These are phyloP conservation scores for Aricia artaxerxes DNA, from an alignment of 2,888 invertebrate species.

Conservation along the genomic window DNA sequence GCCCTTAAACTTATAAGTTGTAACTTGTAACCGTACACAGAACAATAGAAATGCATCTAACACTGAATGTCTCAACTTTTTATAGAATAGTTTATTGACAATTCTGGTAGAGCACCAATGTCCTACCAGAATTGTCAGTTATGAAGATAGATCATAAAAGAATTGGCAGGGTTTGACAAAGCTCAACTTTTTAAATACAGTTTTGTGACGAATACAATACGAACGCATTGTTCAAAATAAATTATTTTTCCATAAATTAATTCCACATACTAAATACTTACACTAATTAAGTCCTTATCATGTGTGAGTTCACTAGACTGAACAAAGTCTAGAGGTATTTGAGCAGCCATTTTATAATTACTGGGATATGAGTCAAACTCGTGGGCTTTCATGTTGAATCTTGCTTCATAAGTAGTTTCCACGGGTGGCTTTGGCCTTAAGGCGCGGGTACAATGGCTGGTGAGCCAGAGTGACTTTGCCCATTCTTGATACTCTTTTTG, in stretches of 20 bases:
- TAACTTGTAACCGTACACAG: too few relatives aligned
- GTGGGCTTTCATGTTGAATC: constrained; percentile 53
- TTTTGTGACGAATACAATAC: too few relatives aligned
- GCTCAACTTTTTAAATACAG: too few relatives aligned
- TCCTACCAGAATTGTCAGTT: too few relatives aligned
- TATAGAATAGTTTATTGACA: too few relatives aligned
- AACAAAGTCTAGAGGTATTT: constrained; percentile 54
- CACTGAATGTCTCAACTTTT: too few relatives aligned
- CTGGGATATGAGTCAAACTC: constrained; percentile 55
- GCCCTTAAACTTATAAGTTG: too few relatives aligned
- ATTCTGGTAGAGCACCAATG: too few relatives aligned
- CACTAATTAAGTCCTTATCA: constrained; percentile 54
- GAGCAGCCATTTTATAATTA: constrained; percentile 57
- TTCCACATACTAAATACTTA: constrained; percentile 47
- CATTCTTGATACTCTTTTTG: constrained; percentile 64
- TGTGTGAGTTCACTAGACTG: constrained; percentile 48
- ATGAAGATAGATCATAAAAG: too few relatives aligned
- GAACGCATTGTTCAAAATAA: too few relatives aligned
- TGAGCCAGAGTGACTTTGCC: constrained; percentile 61
- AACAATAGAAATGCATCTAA: too few relatives aligned
- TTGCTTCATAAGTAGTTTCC: constrained; percentile 62
- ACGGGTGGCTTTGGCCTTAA: constrained; percentile 58
- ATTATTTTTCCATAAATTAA: not conserved
- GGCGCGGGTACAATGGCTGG: constrained; percentile 56
- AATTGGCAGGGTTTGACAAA: too few relatives aligned